A percentile compares a stretch with the other conserved stretches of the same genome.
Conservation (phyloP, 2,888 invertebrate species). For the Halictus ligatus region DNA sequence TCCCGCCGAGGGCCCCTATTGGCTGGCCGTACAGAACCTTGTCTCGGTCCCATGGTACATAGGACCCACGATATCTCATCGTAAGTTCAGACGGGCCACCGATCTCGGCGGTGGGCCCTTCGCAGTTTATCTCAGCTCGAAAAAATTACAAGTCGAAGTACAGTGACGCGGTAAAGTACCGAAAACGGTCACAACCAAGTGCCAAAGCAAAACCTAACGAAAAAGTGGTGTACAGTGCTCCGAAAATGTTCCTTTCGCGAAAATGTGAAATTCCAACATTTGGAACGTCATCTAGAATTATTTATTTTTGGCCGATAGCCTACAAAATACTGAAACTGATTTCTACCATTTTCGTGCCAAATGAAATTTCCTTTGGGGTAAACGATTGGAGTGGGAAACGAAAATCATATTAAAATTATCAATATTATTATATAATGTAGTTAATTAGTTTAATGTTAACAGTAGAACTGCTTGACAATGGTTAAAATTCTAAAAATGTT, state of each 20-base stretch:
- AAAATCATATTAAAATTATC: not conserved
- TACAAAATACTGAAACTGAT: not conserved
- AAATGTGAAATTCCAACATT: not conserved
- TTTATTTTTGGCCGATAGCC: not conserved
- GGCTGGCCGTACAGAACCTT: conserved; percentile 67
- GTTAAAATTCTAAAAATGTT: not conserved
- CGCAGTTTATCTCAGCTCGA: conserved; percentile 20
- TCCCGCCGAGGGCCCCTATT: conserved; percentile 68
- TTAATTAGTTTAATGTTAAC: not conserved
- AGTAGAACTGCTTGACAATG: not conserved
- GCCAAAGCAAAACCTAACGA: not conserved
- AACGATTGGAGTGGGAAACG: not conserved
- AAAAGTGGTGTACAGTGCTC: conserved; percentile 3
- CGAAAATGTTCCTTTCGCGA: not conserved
- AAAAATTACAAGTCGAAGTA: not conserved
- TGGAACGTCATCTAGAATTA: not conserved
- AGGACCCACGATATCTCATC: conserved; percentile 62
- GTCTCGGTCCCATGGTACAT: conserved; percentile 77
- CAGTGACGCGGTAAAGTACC: not conserved
- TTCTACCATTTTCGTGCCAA: not conserved
- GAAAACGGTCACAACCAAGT: not conserved
- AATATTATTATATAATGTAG: not conserved
- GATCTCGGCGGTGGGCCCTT: conserved; percentile 48
- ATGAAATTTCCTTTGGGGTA: not conserved
- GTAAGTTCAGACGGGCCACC: conserved; percentile 61